Evolutionary conservation across 2,113 vertebrate species (phyloP).

Genomic region (Zonotrichia leucophrys): DNA sequence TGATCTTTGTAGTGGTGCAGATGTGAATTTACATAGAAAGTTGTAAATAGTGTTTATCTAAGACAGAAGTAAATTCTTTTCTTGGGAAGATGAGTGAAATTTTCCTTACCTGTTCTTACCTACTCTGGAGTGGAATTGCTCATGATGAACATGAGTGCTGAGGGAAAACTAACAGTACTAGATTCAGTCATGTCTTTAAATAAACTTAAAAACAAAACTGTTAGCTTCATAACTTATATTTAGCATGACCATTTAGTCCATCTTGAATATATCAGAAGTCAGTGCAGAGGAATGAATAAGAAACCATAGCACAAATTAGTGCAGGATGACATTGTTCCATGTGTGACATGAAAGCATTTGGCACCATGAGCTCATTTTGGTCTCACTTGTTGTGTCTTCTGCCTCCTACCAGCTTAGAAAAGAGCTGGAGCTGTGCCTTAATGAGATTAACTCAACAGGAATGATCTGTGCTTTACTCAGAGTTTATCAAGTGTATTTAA

Average conservation of each 20-base stretch:
- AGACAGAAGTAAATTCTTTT: not conserved
- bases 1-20: not conserved
- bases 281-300: not conserved
- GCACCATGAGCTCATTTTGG: not conserved
- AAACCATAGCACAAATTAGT: not conserved
- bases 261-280: not conserved
- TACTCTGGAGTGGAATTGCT: not conserved
- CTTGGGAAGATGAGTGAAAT: not conserved
- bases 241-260: not conserved
- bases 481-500: not conserved
- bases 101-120: not conserved
- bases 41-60: not conserved
- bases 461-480: not conserved
- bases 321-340: not conserved
- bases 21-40: not conserved
- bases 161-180: not conserved
- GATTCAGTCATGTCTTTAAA: not conserved
- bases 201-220: not conserved
- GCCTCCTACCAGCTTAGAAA: conserved; percentile 16
- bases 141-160: not conserved
- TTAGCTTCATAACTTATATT: not conserved
- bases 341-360: not conserved
- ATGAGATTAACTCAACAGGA: not conserved
- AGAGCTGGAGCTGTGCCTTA: conserved; percentile 1
- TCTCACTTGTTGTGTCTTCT: conserved; percentile 30